Evolutionary conservation across 2,888 invertebrate species (phyloP), one percentile per base, ranked within the genome.

Genomic region (Osmoderma eremita): DNA sequence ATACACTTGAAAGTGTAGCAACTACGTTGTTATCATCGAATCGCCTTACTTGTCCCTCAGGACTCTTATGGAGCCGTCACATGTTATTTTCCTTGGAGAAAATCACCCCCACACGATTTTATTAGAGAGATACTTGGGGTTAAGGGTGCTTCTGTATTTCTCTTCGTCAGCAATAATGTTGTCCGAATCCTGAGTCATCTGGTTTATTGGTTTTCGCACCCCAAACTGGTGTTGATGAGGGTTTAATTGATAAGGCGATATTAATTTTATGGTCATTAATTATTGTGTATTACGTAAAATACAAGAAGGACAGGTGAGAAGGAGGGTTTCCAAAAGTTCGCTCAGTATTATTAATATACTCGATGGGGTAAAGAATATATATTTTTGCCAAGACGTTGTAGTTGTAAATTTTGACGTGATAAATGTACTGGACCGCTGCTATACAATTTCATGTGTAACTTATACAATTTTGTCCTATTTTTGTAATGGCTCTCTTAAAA

Each of bases 151-250:
- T 65, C 45, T 58, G 65, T 65, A 54, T 56, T 65, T 54, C 65
- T 65, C 45, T 54, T 49, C 65, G 65, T 65, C 56, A 54, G 65
- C 54, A 49, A 58, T 58, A 58, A 58, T 58, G 39, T 63, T 63
- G 63, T 63, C 63, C 63, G 65, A 65, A 65, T 65, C 56, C 56
- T 65, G 65, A 65, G 65, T 65, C 65, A 65, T 56, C 65, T 56
- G 15, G 54, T 65, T 65, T 65, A 65, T 65, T 56, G 65, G 58
- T 58, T 58, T 63, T 50, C 63, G 51, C 51, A 51, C 51, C 30
- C 45, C 51, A 22, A n/a, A 63, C 41, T 51, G 20, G 63, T 63
- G 63, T 51, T 58, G 63, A 63, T 63, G 63, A 63, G 63, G 51
- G 51, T 63, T 50, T 63, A 63, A 63, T 63, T 63, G 63, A 63